Conservation (phyloP, 30 jellyfish, hydroid and myxozoan genomes). For the Chrysaora quinquecirrha region DNA sequence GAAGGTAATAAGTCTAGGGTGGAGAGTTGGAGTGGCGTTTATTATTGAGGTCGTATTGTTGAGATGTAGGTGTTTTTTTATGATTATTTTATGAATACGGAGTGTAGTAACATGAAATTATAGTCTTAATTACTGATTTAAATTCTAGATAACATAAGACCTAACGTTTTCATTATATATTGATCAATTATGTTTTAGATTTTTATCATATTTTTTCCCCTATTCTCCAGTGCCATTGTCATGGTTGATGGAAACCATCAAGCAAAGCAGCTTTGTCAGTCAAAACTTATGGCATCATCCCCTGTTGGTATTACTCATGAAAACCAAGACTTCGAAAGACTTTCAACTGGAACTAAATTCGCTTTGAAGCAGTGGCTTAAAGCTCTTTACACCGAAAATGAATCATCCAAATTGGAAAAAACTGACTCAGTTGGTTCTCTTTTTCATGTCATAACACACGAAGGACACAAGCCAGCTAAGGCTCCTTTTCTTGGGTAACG, state of each 20-base stretch:
- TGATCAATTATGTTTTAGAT: not conserved
- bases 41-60: too few relatives aligned
- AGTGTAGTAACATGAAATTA: too few relatives aligned
- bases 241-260: slow-evolving; percentile 33
- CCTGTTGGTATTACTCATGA: slow-evolving; percentile 39
- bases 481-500: slow-evolving; percentile 57
- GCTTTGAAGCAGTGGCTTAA: slow-evolving; percentile 58
- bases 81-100: too few relatives aligned
- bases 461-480: slow-evolving; percentile 69
- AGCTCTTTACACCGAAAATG: slow-evolving; percentile 25
- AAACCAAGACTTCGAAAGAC: slow-evolving; percentile 56
- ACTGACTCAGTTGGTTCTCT: slow-evolving; percentile 68
- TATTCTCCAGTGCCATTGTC: slow-evolving; percentile 54
- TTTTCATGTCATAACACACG: slow-evolving; percentile 70
- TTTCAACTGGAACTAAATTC: slow-evolving; percentile 66
- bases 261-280: slow-evolving; percentile 39
- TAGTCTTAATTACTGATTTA: too few relatives aligned
- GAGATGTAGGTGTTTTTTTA: too few relatives aligned
- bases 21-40: too few relatives aligned
- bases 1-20: too few relatives aligned
- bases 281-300: slow-evolving; percentile 63
- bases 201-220: too few relatives aligned
- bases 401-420: not conserved
- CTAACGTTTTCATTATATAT: too few relatives aligned
- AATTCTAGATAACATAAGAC: too few relatives aligned